phyloP scores from a whole-genome alignment of 2,888 invertebrate genomes.

The Spisula subtruncata region DNA sequence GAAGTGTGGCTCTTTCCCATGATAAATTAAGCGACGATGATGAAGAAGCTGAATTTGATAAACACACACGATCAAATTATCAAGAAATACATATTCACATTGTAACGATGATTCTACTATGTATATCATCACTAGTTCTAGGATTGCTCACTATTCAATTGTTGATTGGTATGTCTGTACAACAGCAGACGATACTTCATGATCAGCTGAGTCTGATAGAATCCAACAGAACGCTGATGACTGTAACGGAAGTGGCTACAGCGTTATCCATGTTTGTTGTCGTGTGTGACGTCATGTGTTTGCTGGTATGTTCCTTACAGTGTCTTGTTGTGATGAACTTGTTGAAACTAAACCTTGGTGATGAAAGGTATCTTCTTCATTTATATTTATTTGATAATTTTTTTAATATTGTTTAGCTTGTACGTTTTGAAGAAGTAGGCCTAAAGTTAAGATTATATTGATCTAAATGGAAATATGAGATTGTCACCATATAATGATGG shows the following conservation, averaged over 20 bases:
- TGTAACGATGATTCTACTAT: constrained; percentile 93
- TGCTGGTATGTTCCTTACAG: constrained; percentile 97
- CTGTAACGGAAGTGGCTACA: constrained; percentile 96
- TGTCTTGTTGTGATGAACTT: constrained; percentile 97
- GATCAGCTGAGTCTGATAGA: constrained; percentile 65
- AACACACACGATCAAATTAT: constrained; percentile 34
- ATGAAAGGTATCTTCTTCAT: constrained; percentile 90
- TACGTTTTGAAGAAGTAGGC: too few relatives aligned
- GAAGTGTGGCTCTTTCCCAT: constrained; percentile 70
- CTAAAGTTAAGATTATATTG: too few relatives aligned
- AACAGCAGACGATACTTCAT: constrained; percentile 35
- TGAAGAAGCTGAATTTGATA: constrained; percentile 6
- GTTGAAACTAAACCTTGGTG: constrained; percentile 94
- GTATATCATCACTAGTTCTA: constrained; percentile 94
- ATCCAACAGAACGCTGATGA: constrained; percentile 88
- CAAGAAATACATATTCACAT: constrained; percentile 59
- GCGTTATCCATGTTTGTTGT: constrained; percentile 96
- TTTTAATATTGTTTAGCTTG: too few relatives aligned
- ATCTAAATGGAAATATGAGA: too few relatives aligned
- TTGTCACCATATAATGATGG: too few relatives aligned
- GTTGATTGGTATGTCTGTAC: constrained; percentile 93
- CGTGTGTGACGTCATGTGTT: constrained; percentile 95
- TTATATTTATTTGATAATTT: too few relatives aligned
- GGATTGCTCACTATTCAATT: constrained; percentile 92
- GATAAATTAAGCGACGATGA: constrained; percentile 65